Conservation (phyloP, 2,888 invertebrate species). For the Amphipyra tragopoginis region DNA sequence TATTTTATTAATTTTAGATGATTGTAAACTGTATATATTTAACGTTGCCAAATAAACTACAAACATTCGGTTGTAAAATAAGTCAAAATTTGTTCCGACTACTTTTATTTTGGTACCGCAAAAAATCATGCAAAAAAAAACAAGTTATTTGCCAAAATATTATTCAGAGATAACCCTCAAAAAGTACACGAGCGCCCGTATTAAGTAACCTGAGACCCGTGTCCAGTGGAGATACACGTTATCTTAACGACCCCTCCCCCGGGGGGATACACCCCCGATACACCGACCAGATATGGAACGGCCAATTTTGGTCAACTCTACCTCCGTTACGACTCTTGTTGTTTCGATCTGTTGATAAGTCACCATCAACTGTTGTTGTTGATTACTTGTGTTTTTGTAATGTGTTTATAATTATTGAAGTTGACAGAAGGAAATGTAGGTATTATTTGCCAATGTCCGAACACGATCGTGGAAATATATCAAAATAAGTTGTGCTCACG, state of each 20-base stretch:
- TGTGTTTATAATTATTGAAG: slow-evolving; percentile 35
- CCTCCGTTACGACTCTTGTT: slow-evolving; percentile 78
- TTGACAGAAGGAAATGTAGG: not conserved
- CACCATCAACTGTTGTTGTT: slow-evolving; percentile 40
- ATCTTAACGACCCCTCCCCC: slow-evolving; percentile 82
- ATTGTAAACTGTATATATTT: no score
- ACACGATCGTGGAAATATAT: no score
- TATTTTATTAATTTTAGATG: no score
- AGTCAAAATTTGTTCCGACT: not conserved
- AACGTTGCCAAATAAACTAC: no score
- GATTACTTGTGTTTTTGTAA: slow-evolving; percentile 50
- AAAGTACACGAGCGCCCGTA: slow-evolving; percentile 61
- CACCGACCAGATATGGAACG: slow-evolving; percentile 78
- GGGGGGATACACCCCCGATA: slow-evolving; percentile 63
- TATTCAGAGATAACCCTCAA: slow-evolving; percentile 35
- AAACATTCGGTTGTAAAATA: not conserved
- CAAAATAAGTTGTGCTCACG: no score
- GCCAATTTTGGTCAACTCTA: slow-evolving; percentile 84
- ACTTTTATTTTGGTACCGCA: not conserved
- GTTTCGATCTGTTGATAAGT: slow-evolving; percentile 63
- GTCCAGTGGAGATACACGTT: slow-evolving; percentile 84
- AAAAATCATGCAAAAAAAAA: not conserved
- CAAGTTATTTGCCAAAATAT: slow-evolving; percentile 9
- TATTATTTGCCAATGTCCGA: not conserved
- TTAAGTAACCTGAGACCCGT: slow-evolving; percentile 78